A percentile compares a stretch with the other conserved stretches of the same genome.
These are phyloP conservation scores for Conus betulinus DNA, from an alignment of 1,140 invertebrate species.

Conservation along the genomic window DNA sequence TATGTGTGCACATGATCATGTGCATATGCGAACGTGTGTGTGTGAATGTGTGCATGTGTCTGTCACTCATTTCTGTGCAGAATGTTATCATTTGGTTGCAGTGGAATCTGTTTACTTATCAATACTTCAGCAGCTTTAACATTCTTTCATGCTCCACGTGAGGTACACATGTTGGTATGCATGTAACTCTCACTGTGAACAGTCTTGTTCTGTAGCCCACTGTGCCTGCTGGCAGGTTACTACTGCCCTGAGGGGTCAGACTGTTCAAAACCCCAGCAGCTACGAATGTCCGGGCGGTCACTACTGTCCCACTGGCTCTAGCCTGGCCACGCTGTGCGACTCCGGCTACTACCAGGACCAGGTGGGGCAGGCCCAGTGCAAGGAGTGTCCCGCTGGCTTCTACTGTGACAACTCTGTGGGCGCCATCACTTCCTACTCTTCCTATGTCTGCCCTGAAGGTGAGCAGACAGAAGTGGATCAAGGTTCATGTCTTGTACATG, in stretches of 20 bases:
- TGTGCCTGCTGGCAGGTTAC: conserved; percentile 57
- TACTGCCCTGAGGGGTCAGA: conserved; percentile 68
- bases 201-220: too few relatives aligned
- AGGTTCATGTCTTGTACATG: too few relatives aligned
- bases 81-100: too few relatives aligned
- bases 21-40: too few relatives aligned
- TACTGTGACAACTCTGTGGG: conserved; percentile 68
- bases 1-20: too few relatives aligned
- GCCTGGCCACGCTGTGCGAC: conserved; percentile 56
- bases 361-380: conserved; percentile 57
- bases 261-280: conserved; percentile 55
- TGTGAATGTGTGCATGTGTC: too few relatives aligned
- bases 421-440: conserved; percentile 63
- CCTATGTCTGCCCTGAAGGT: conserved; percentile 66
- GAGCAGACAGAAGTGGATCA: neutral
- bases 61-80: too few relatives aligned
- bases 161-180: neutral
- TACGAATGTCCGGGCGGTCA: conserved; percentile 71
- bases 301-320: conserved; percentile 61
- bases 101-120: too few relatives aligned
- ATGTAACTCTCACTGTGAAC: neutral
- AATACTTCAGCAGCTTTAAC: too few relatives aligned
- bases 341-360: conserved; percentile 67
- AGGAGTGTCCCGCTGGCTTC: conserved; percentile 65
- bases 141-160: neutral